Evolutionary conservation across 2,888 invertebrate genomes (phyloP).

Genomic region (Coremacera marginata): DNA sequence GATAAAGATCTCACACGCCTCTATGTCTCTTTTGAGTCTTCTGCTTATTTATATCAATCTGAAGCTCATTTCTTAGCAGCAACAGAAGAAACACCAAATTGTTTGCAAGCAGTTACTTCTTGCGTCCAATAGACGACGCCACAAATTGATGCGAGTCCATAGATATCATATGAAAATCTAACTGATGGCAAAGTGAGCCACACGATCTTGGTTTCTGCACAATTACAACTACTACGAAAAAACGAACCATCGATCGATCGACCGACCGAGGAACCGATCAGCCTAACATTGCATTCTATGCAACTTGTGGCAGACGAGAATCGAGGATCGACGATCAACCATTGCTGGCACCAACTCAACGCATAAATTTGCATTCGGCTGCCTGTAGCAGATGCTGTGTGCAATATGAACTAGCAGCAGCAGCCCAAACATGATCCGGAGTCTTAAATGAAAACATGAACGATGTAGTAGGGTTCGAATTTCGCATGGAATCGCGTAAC

Average conservation of each 20-base stretch:
- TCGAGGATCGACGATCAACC: not conserved
- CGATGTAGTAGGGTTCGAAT: conserved; percentile 10
- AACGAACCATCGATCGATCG: no score
- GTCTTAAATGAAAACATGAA: conserved; percentile 11
- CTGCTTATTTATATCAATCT: conserved; percentile 16
- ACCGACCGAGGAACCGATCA: not conserved
- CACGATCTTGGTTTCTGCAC: not conserved
- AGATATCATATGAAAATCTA: conserved; percentile 8
- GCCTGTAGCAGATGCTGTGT: not conserved
- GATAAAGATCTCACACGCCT: conserved; percentile 37
- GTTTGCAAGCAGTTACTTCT: not conserved
- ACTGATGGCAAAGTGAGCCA: conserved; percentile 19
- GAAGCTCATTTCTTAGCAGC: not conserved
- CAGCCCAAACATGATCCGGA: not conserved
- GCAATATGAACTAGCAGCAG: not conserved
- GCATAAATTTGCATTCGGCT: conserved; percentile 36
- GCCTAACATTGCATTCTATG: not conserved
- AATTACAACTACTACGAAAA: not conserved
- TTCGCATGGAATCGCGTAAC: conserved; percentile 29
- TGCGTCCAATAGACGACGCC: conserved; percentile 11
- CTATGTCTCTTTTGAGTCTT: not conserved
- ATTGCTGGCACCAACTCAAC: not conserved
- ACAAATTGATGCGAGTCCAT: conserved; percentile 20
- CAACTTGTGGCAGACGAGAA: not conserved
- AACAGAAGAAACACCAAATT: conserved; percentile 8